phyloP scores from a whole-genome alignment of 2,113 vertebrate genomes.

The Zingel zingel region DNA sequence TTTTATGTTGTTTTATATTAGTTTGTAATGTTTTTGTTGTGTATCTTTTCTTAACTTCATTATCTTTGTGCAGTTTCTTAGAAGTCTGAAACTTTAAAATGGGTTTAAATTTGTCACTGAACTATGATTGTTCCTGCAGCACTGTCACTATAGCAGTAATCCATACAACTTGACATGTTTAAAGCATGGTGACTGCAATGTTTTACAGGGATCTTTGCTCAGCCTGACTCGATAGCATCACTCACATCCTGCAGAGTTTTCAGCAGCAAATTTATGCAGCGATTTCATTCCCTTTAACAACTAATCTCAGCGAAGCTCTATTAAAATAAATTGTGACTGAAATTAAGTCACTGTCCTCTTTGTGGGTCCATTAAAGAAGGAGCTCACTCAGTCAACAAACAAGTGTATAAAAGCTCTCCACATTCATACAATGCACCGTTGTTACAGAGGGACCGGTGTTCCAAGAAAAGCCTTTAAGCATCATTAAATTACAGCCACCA shows the following conservation, averaged over 20 bases:
- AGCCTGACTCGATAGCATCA: background rate
- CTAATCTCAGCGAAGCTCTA: background rate
- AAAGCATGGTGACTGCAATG: background rate
- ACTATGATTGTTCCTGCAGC: conserved; percentile 1
- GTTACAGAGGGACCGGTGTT: background rate
- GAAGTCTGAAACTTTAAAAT: background rate
- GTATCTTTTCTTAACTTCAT: background rate
- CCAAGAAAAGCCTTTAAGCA: conserved; percentile 7
- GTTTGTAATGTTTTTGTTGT: background rate
- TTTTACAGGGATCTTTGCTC: conserved; percentile 1
- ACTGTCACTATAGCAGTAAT: background rate
- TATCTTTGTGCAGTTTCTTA: background rate
- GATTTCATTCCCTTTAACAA: background rate
- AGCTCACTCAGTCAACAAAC: background rate
- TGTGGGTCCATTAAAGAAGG: conserved; percentile 5
- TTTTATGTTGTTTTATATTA: background rate
- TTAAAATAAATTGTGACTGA: background rate
- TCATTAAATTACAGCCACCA: background rate
- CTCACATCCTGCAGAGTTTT: conserved; percentile 1
- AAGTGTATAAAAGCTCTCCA: background rate
- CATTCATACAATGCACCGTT: background rate
- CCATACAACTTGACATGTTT: background rate
- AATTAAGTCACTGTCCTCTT: conserved; percentile 1
- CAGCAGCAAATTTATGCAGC: conserved; percentile 23
- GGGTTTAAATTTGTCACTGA: background rate